Evolutionary conservation across 92 coral and sea anemone species (phyloP).

Genomic region (Plumapathes pennacea): DNA sequence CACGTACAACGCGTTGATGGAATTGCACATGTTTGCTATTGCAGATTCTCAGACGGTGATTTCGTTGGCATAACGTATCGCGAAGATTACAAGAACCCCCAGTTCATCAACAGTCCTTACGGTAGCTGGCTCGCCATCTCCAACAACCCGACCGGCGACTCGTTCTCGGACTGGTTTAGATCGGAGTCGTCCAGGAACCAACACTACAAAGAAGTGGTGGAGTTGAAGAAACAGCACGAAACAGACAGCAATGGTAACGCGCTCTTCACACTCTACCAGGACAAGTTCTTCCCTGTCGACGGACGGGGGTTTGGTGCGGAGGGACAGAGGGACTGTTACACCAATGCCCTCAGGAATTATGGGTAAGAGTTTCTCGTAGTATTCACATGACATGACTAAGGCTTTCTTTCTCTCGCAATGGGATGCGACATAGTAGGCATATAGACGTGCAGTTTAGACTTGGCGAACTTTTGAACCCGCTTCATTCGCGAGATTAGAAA

Average conservation of each 20-base stretch:
- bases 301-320: slow-evolving; percentile 95
- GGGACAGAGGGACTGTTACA: slow-evolving; percentile 91
- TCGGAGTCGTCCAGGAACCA: slow-evolving; percentile 51
- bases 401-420: too few relatives aligned
- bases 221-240: slow-evolving; percentile 62
- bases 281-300: slow-evolving; percentile 85
- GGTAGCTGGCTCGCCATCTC: slow-evolving; percentile 89
- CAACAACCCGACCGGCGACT: slow-evolving; percentile 35
- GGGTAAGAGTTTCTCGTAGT: slow-evolving; percentile 77
- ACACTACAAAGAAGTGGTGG: slow-evolving; percentile 53
- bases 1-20: too few relatives aligned
- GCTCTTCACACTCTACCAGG: slow-evolving; percentile 62
- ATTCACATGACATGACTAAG: too few relatives aligned
- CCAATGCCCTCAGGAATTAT: slow-evolving; percentile 89
- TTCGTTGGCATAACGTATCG: slow-evolving; percentile 68
- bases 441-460: too few relatives aligned
- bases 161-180: slow-evolving; percentile 84
- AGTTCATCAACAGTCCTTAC: slow-evolving; percentile 81
- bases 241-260: slow-evolving; percentile 61
- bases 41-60: slow-evolving; percentile 74
- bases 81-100: slow-evolving; percentile 50
- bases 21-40: background rate
- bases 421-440: too few relatives aligned
- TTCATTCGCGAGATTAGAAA: background rate
- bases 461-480: too few relatives aligned